Evolutionary conservation across 2,888 invertebrate genomes (phyloP), one percentile per base, ranked within the genome.

Genomic region (Steromphala cineraria): DNA sequence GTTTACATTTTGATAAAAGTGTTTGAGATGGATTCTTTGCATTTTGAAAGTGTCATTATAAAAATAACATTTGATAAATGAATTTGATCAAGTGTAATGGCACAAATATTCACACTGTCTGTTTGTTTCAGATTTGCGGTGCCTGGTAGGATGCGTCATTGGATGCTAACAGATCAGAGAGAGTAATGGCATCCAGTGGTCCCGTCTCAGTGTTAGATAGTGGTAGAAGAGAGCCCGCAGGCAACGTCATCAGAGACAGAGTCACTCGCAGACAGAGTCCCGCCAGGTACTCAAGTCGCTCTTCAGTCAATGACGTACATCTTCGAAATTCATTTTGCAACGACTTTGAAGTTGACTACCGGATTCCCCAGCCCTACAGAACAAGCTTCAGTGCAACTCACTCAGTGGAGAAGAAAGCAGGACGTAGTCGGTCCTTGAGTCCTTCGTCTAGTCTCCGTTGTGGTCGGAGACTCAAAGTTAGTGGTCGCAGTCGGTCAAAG

Each of bases 361-460:
- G 89, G 31, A 87, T 92, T 62, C 84, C 90, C 0, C 92, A 92
- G 84, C 90, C 91, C 0, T 92, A 92, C 84, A 85, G 90, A 52
- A 92, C 92, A 52, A 91, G 91, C 80, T 91, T 92, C 82, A 91
- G 91, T 77, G 92, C 92, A 0, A 88, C 90, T 28, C 86, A 88
- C n/a, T 86, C 89, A 1, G 90, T 91, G 7, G 82, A 85, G 17
- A 81, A 88, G 78, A 85, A 87, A 31, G 80, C 67, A 4, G 88
- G 83, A 19, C 80, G 91, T 36, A 89, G 89, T 82, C 85, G 90
- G 31, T 90, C 90, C 10, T 85, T 87, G 3, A 89, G 89, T 83
- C 89, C 91, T 0, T 82, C 86, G 0, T 87, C 89, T 53, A 89
- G 89, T 80, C 82, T 90, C 46, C 87, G 88, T 78, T 87, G 87